Percentiles rank a stretch among this genome's conserved stretches.
Conservation (phyloP, 2,797 vertebrate species). For the Taenioides sp. region DNA sequence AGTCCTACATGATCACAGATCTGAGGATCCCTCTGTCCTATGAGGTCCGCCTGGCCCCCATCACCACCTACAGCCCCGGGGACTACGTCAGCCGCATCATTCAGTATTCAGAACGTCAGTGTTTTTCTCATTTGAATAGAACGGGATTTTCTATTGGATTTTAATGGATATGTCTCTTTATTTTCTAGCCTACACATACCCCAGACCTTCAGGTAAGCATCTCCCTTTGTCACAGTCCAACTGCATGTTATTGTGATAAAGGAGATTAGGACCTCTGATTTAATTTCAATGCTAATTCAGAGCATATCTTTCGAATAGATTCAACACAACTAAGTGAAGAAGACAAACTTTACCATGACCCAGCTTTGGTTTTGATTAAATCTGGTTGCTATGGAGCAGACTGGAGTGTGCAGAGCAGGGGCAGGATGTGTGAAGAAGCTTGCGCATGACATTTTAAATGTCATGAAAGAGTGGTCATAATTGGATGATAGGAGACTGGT, state of each 20-base stretch:
- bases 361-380: constrained; percentile 28
- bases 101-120: constrained; percentile 95
- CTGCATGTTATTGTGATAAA: constrained; percentile 22
- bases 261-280: constrained; percentile 16
- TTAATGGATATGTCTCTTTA: constrained; percentile 45
- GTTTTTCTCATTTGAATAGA: neutral
- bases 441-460: constrained; percentile 34
- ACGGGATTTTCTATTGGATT: neutral
- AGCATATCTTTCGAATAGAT: constrained; percentile 32
- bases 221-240: constrained; percentile 12
- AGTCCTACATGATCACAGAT: constrained; percentile 84
- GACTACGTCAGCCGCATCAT: constrained; percentile 86
- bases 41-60: constrained; percentile 88
- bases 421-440: constrained; percentile 17
- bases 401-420: neutral
- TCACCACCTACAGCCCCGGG: constrained; percentile 88
- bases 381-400: constrained; percentile 22
- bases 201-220: constrained; percentile 87
- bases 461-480: constrained; percentile 15
- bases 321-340: constrained; percentile 39
- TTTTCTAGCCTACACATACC: constrained; percentile 90
- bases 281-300: constrained; percentile 44
- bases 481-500: constrained; percentile 5
- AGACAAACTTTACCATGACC: constrained; percentile 27
- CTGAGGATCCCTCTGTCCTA: constrained; percentile 90